Evolutionary conservation across 1,140 invertebrate genomes (phyloP), one percentile per base, ranked within the genome.

Genomic region (Belonocnema kinseyi): DNA sequence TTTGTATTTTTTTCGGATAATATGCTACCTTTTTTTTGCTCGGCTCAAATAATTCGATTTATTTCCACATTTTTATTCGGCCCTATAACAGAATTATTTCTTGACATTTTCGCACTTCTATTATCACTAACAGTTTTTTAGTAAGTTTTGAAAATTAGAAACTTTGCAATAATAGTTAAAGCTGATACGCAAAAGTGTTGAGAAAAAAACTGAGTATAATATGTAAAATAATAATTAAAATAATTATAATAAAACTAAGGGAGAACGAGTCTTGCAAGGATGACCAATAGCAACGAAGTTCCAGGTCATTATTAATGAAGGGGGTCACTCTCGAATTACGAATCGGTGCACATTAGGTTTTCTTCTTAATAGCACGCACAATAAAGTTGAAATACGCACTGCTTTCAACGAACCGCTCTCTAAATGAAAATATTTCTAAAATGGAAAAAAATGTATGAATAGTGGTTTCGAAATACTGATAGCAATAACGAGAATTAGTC

Each of bases 331-430:
- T 72, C 19, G 19, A 72, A 72, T 52, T 66, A 50, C 19, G 19
- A 72, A 72, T 52, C 40, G 61, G 26, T 66, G 26, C 26, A 66
- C 61, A 66, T 33, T 40, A 16, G 61, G 21, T 66, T 66, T 61
- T 66, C 13, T 66, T 66, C 61, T 66, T 66, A 66, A 66, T 66
- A 66, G 61, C 61, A 66, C 61, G 61, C 61, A 66, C 61, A 66
- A 66, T 46, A 33, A 66, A 66, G 33, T 66, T 66, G 61, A 66
- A 66, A 66, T 66, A 66, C 61, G 61, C 61, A 66, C 61, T 66
- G 61, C 61, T 66, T 66, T 66, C 16, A 66, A 46, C n/a, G 13
- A 66, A 33, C 61, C 26, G 14, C 26, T 66, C 61, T 66, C 61
- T 40, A 40, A 66, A 40, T 66, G 33, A 66, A 40, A 66, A 40